Base-by-base conservation (phyloP, 92 coral and sea anemone genomes). In the Galaxea fascicularis region DNA sequence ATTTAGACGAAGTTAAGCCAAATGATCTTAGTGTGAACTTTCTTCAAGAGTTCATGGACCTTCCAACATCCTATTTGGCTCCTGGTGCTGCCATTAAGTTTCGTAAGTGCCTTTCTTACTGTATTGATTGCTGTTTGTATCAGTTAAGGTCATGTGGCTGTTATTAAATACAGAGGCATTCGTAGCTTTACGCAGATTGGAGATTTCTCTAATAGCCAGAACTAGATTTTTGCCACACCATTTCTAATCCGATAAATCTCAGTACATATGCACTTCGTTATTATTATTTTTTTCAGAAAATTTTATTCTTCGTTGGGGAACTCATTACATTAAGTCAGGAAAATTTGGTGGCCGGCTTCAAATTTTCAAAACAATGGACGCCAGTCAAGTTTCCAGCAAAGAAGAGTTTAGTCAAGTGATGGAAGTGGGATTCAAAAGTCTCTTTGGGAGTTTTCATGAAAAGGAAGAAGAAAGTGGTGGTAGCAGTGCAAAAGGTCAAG, bases 251-350 rank as follows among this genome's bases (percentile, higher is more conserved):
- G n/a, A n/a, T n/a, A n/a, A n/a, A 35, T 35, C 41, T 35, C 41
- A 6, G 41, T 35, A 35, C 41, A 35, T 35, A 35, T 35, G 6
- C 41, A 35, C 41, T 35, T 35, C 41, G n/a, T n/a, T n/a, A n/a
- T n/a, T n/a, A n/a, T n/a, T n/a, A 35, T 35, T 35, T 35, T n/a
- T 52, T 52, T 4, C 27, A 77, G 82, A 52, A 27, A 71, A 77
- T 26, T 77, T 77, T 47, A 77, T 77, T 27, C 58, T 60, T 26
- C 82, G 82, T 9, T 77, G 82, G 82, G 82, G 82, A 10, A 77
- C 82, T 9, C 82, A 77, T 56, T 77, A 77, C 66, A 77, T 77
- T 4, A 77, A 77, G 58, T 77, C 82, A 16, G 82, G 66, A 15
- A 77, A n/a, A 29, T 77, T 77, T 35, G 82, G 82, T 24, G 82